phyloP scores from a whole-genome alignment of 2,113 vertebrate species.

The Marmota monax region DNA sequence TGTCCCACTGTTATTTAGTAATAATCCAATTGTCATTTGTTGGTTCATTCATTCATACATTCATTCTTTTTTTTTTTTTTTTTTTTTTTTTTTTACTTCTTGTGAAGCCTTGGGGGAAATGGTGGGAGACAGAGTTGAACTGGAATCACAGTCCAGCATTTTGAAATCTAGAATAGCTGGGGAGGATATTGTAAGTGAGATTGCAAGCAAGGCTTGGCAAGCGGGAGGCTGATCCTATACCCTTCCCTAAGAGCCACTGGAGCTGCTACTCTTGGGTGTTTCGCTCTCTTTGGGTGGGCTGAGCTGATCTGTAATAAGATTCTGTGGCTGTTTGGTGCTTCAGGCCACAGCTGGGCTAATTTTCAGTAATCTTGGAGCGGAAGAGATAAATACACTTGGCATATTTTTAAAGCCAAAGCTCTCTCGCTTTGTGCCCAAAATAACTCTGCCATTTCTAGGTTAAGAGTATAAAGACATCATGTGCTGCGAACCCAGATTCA shows the following conservation, averaged over 20 bases:
- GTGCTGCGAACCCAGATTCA: conserved; percentile 71
- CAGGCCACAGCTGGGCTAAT: conserved; percentile 80
- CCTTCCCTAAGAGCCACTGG: not conserved
- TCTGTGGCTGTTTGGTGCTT: conserved; percentile 57
- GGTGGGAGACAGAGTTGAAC: not conserved
- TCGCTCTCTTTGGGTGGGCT: not conserved
- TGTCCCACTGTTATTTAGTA: not conserved
- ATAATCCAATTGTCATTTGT: not conserved
- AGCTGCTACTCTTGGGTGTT: not conserved
- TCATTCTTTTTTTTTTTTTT: not conserved
- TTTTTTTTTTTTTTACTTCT: not conserved
- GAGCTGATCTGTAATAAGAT: conserved; percentile 53
- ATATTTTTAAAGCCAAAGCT: conserved; percentile 82
- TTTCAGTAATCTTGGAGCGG: conserved; percentile 80
- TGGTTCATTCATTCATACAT: too few relatives aligned
- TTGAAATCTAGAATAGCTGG: not conserved
- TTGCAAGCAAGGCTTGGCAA: not conserved
- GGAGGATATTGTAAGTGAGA: not conserved
- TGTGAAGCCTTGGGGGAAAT: not conserved
- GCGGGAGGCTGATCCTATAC: not conserved
- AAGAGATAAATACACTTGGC: conserved; percentile 81
- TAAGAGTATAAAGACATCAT: conserved; percentile 78
- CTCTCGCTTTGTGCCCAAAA: conserved; percentile 82
- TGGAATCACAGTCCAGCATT: not conserved
- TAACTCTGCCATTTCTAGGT: conserved; percentile 83